phyloP scores from a whole-genome alignment of 2,113 vertebrate genomes.

The Pyrgilauda ruficollis region DNA sequence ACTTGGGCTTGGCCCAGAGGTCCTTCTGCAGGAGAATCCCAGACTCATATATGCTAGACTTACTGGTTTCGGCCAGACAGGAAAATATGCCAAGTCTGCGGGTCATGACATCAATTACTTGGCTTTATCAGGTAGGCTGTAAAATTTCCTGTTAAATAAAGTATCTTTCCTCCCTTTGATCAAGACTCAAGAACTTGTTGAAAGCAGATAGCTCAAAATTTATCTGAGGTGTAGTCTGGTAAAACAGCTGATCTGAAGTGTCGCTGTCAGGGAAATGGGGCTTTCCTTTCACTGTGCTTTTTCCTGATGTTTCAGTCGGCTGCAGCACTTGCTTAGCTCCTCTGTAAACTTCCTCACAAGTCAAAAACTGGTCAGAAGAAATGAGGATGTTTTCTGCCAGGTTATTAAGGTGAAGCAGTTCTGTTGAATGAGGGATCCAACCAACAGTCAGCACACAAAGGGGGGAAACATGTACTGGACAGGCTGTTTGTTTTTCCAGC shows the following conservation, averaged over 20 bases:
- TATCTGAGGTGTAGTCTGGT: not conserved
- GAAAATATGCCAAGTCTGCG: constrained; percentile 75
- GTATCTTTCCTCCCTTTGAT: not conserved
- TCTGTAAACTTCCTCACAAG: not conserved
- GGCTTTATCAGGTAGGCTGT: constrained; percentile 87
- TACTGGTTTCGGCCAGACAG: constrained; percentile 90
- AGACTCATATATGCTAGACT: constrained; percentile 90
- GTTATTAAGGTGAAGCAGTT: not conserved
- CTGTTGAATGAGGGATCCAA: not conserved
- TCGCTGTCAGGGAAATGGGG: not conserved
- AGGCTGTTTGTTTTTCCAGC: not conserved
- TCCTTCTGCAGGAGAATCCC: constrained; percentile 83
- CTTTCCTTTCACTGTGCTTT: not conserved
- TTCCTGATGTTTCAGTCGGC: not conserved
- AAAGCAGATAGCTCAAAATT: not conserved
- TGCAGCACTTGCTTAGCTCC: not conserved
- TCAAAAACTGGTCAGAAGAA: not conserved
- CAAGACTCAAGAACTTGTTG: not conserved
- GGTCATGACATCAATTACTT: constrained; percentile 97
- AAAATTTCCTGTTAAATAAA: not conserved
- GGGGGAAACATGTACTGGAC: fast-evolving
- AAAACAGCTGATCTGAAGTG: not conserved
- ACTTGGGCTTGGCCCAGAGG: constrained; percentile 85
- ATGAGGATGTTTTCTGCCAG: not conserved
- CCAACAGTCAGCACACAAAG: not conserved